Conservation (phyloP, 2,113 vertebrate genomes). For the Cebidichthys violaceus region DNA sequence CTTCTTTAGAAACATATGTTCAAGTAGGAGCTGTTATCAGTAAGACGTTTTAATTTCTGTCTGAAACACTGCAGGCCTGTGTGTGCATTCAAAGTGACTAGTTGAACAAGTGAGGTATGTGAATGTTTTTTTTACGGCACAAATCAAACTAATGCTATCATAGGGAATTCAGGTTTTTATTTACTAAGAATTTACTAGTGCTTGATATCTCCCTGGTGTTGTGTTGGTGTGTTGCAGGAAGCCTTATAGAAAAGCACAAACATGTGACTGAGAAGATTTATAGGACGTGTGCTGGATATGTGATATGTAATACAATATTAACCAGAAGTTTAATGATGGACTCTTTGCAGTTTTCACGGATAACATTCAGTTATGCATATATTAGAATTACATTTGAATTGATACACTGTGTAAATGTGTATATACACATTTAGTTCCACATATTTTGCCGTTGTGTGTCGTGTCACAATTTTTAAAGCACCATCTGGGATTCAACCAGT, state of each 20-base stretch:
- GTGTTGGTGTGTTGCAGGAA: background rate
- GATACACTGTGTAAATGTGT: background rate
- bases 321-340: background rate
- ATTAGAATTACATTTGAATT: background rate
- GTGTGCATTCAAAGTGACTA: slow-evolving; percentile 16
- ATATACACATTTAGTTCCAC: background rate
- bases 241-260: background rate
- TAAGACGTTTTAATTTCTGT: background rate
- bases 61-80: background rate
- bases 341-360: background rate
- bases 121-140: slow-evolving; percentile 2
- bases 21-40: background rate
- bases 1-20: background rate
- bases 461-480: background rate
- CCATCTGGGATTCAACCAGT: background rate
- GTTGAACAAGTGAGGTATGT: slow-evolving; percentile 13
- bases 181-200: background rate
- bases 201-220: background rate
- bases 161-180: background rate
- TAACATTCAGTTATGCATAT: background rate
- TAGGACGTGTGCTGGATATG: background rate
- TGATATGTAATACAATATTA: background rate
- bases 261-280: background rate
- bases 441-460: background rate
- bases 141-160: background rate